phyloP scores from a whole-genome alignment of 2,888 invertebrate species.

The Platypus cylindrus region DNA sequence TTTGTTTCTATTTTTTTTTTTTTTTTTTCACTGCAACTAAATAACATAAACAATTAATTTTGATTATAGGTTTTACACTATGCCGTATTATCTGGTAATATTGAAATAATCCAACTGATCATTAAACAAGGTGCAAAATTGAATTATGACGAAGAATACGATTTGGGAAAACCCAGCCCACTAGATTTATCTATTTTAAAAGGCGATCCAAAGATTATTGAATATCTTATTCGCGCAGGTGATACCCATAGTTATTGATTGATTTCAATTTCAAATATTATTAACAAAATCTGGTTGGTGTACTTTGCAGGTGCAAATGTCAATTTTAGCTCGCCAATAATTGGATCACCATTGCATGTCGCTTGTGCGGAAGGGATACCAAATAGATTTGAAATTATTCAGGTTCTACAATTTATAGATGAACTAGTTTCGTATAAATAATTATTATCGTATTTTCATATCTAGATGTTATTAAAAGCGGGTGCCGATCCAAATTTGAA shows the following conservation, averaged over 20 bases:
- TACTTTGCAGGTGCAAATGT: slow-evolving; percentile 54
- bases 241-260: too few species aligned
- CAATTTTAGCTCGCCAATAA: slow-evolving; percentile 67
- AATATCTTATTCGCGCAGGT: slow-evolving; percentile 59
- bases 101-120: slow-evolving; percentile 62
- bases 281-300: not conserved
- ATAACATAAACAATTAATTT: slow-evolving; percentile 2
- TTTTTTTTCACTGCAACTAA: too few species aligned
- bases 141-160: slow-evolving; percentile 45
- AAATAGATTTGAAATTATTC: slow-evolving; percentile 41
- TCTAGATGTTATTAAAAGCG: slow-evolving; percentile 50
- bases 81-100: slow-evolving; percentile 67
- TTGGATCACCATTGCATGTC: slow-evolving; percentile 71
- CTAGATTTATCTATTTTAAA: slow-evolving; percentile 76
- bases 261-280: not conserved
- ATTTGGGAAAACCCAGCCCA: slow-evolving; percentile 53
- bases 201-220: slow-evolving; percentile 61
- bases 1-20: not conserved
- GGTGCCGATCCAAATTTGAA: slow-evolving; percentile 67
- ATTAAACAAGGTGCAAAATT: slow-evolving; percentile 71
- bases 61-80: slow-evolving; percentile 58
- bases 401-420: too few species aligned
- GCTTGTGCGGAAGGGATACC: slow-evolving; percentile 69
- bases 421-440: not conserved
- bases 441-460: slow-evolving; percentile 8